Base-by-base conservation (phyloP, 2,888 invertebrate genomes). In the Sclerodermus sp. region DNA sequence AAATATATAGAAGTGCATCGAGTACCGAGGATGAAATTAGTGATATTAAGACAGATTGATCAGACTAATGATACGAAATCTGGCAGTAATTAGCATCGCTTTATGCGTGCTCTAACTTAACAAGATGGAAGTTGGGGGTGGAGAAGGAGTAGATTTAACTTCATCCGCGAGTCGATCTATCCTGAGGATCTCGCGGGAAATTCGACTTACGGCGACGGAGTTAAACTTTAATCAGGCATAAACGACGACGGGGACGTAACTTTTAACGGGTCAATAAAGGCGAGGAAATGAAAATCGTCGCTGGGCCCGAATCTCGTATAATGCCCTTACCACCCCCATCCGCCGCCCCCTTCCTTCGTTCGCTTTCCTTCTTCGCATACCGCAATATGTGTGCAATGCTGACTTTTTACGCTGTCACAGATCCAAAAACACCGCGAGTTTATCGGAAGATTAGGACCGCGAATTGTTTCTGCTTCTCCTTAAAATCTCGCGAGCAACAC, bases 141-240 rank as follows among this genome's bases (percentile, higher is more conserved):
- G 23, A 23, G 8, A 8, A 8, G 23, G 3, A 8, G 23, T 23
- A 23, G 23, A 23, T 23, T 23, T 23, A 23, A 23, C 23, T 23
- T 23, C 23, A 23, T 23, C 23, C 23, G 23, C 23, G 23, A 23
- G 23, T 23, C 23, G 23, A 34, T 34, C 12, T 34, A 34, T 34
- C 34, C 13, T 4, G 34, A 34, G n/a, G 34, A 34, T 34, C 34
- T 34, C 34, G 34, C 34, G 34, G 34, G 34, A 34, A 34, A 34
- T 34, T 34, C 34, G 34, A 34, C 12, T 34, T 46, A 36, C 32
- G 18, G 47, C 37, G 31, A 39, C 18, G 43, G 60, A 60, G 62
- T 66, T 66, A 67, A 70, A 71, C 66, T 68, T 71, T 70, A 73
- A 73, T 71, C 70, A 68, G 67, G 64, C 66, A 65, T 68, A 70